Conservation (phyloP, 2,888 invertebrate species). For the Drosophila kanekoi region DNA sequence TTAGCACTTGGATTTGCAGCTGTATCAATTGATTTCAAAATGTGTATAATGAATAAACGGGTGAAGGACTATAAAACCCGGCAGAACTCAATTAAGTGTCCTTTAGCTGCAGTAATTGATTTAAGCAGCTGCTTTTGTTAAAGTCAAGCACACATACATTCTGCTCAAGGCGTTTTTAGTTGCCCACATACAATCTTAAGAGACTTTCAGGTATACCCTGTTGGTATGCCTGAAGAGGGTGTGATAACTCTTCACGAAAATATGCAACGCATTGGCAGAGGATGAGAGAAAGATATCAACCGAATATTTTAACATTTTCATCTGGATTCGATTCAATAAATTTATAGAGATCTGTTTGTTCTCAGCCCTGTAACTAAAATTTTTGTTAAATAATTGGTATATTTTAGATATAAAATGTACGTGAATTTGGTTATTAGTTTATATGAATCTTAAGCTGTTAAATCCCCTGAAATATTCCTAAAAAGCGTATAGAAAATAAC, state of each 20-base stretch:
- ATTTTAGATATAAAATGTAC: no score
- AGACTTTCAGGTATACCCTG: neutral
- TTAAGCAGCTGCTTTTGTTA: neutral
- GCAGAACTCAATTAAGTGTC: slow-evolving; percentile 23
- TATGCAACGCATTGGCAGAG: neutral
- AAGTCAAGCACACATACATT: slow-evolving; percentile 10
- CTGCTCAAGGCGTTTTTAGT: neutral
- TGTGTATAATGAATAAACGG: slow-evolving; percentile 10
- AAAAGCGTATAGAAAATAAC: no score
- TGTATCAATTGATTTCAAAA: slow-evolving; percentile 67
- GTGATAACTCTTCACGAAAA: neutral
- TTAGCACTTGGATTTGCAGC: slow-evolving; percentile 8
- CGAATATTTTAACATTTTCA: no score
- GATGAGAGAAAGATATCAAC: no score
- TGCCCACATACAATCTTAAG: neutral
- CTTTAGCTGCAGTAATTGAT: slow-evolving; percentile 16
- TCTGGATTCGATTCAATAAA: no score
- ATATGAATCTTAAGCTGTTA: no score
- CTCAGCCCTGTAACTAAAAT: no score
- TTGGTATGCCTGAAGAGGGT: neutral
- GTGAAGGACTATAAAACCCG: neutral
- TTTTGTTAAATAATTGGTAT: no score
- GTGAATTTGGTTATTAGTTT: no score
- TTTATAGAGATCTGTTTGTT: no score
- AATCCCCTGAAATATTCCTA: no score